Evolutionary conservation across 30 jellyfish, hydroid and myxozoan genomes (phyloP).

Genomic region (Aurelia aurita): DNA sequence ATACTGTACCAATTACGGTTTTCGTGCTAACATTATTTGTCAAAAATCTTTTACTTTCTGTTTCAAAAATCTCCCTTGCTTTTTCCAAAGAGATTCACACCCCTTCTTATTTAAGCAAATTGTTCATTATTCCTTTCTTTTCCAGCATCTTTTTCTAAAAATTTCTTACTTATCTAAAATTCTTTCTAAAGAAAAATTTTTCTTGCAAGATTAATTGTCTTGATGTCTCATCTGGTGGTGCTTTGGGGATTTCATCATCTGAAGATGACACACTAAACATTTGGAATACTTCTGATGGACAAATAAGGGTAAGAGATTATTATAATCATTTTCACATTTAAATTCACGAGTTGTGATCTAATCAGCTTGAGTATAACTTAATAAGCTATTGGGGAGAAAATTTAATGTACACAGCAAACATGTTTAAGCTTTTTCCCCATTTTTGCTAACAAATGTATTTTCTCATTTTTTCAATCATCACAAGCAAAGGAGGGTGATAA

Average conservation of each 20-base stretch:
- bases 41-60: too few relatives aligned
- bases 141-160: background rate
- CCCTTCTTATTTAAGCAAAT: too few relatives aligned
- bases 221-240: slow-evolving; percentile 86
- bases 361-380: too few relatives aligned
- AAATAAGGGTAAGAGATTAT: slow-evolving; percentile 39
- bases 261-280: slow-evolving; percentile 66
- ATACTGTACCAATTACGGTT: too few relatives aligned
- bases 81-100: background rate
- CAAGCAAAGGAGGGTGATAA: too few relatives aligned
- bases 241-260: slow-evolving; percentile 77
- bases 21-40: background rate
- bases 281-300: slow-evolving; percentile 89
- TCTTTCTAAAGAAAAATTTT: background rate
- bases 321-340: too few relatives aligned
- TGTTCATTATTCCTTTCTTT: background rate
- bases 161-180: background rate
- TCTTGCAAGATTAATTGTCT: slow-evolving; percentile 57
- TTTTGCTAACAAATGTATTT: too few relatives aligned
- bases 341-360: too few relatives aligned
- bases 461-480: too few relatives aligned
- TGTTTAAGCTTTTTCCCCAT: too few relatives aligned
- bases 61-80: background rate
- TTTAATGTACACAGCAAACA: too few relatives aligned
- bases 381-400: too few relatives aligned